Percentiles rank a stretch among this genome's conserved stretches.
Conservation (phyloP, 92 coral and sea anemone species). For the Zoanthus sansibaricus region DNA sequence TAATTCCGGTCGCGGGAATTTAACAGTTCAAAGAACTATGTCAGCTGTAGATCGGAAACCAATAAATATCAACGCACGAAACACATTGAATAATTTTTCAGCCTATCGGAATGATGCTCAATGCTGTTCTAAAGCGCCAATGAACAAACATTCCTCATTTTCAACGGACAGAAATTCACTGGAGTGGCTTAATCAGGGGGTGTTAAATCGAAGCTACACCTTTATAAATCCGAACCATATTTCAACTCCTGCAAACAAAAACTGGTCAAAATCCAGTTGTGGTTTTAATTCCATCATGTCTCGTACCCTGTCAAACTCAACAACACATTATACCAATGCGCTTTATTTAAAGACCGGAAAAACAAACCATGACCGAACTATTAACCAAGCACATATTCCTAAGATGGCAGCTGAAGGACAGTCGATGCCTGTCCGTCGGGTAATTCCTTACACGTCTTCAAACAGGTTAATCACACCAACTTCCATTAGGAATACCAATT, state of each 20-base stretch:
- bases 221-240: slow-evolving; percentile 1
- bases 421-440: background rate
- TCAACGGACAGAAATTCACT: slow-evolving; percentile 13
- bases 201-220: slow-evolving; percentile 24
- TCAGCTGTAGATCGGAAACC: background rate
- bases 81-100: background rate
- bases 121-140: slow-evolving; percentile 16
- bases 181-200: background rate
- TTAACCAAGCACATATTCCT: background rate
- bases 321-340: slow-evolving; percentile 30
- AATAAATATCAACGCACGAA: background rate
- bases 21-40: slow-evolving; percentile 10
- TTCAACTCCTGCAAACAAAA: background rate
- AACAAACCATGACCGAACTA: background rate
- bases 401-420: background rate
- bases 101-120: background rate
- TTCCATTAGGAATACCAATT: background rate
- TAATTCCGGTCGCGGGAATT: background rate
- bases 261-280: background rate
- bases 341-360: slow-evolving; percentile 30
- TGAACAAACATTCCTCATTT: slow-evolving; percentile 33
- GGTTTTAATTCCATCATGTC: background rate
- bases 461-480: background rate
- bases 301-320: slow-evolving; percentile 19
- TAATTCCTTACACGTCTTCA: background rate